Conservation (phyloP, 1,140 invertebrate species). For the Lerema accius region DNA sequence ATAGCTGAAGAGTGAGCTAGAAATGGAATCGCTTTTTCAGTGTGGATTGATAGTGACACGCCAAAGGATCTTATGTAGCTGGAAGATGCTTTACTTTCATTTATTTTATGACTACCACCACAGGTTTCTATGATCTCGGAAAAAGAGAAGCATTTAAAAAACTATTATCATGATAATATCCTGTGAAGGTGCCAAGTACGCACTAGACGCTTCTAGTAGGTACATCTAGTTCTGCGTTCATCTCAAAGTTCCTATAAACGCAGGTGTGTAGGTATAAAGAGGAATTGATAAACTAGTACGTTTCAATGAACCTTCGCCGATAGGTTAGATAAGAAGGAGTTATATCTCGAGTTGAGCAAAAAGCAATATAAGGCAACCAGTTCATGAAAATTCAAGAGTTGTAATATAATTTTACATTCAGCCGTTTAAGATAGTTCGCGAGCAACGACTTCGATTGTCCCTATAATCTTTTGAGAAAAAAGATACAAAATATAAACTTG, state of each 20-base stretch:
- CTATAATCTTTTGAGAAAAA: conserved; percentile 1
- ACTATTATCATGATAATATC: too few relatives aligned
- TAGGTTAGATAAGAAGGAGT: conserved; percentile 14
- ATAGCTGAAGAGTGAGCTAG: too few relatives aligned
- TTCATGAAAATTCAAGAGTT: conserved; percentile 29
- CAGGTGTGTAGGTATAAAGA: conserved; percentile 27
- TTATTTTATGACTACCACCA: too few relatives aligned
- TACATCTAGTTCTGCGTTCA: not conserved
- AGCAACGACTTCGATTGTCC: conserved; percentile 9
- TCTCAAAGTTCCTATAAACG: conserved; percentile 17
- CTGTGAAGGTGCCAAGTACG: not conserved
- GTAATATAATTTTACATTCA: conserved; percentile 29
- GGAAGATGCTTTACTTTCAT: too few relatives aligned
- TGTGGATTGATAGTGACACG: too few relatives aligned
- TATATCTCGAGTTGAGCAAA: conserved; percentile 26
- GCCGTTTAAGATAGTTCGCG: conserved; percentile 21
- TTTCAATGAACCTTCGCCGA: conserved; percentile 21
- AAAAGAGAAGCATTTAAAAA: too few relatives aligned
- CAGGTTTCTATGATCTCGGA: too few relatives aligned
- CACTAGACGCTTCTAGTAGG: not conserved
- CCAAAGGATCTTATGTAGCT: too few relatives aligned
- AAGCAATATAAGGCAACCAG: conserved; percentile 24
- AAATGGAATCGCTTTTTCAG: too few relatives aligned
- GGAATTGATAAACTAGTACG: conserved; percentile 28
- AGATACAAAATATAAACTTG: too few relatives aligned